Percentiles rank a stretch among this genome's conserved stretches.
Evolutionary conservation across 2,113 vertebrate species (phyloP).

Genomic region (Neopipo cinnamomea): DNA sequence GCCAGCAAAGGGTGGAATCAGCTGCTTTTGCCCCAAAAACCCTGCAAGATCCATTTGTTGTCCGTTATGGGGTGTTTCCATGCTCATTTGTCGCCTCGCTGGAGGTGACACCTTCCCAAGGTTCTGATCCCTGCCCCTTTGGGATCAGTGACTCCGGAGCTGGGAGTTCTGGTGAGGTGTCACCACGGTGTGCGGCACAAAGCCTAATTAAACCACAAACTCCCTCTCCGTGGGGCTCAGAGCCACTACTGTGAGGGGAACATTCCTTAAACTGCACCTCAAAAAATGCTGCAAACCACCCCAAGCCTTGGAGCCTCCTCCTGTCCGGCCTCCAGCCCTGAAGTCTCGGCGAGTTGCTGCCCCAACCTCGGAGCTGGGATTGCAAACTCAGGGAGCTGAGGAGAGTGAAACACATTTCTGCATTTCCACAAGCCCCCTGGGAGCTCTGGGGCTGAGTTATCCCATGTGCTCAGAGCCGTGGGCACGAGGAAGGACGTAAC

Average conservation of each 20-base stretch:
- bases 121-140: background rate
- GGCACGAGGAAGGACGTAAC: background rate
- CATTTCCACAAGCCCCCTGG: background rate
- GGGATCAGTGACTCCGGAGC: background rate
- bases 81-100: background rate
- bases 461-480: background rate
- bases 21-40: background rate
- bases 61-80: background rate
- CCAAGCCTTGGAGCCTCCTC: accelerated
- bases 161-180: background rate
- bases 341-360: background rate
- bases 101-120: background rate
- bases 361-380: background rate
- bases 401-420: accelerated
- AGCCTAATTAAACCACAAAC: accelerated
- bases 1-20: background rate
- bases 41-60: background rate
- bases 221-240: background rate
- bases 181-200: background rate
- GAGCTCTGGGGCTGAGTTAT: background rate
- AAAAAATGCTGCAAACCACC: accelerated
- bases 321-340: background rate
- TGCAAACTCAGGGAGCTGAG: background rate
- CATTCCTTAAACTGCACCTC: accelerated
- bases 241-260: background rate